These are phyloP conservation scores for Graptemys geographica DNA, from an alignment of 2,797 vertebrate genomes.

Conservation along the genomic window DNA sequence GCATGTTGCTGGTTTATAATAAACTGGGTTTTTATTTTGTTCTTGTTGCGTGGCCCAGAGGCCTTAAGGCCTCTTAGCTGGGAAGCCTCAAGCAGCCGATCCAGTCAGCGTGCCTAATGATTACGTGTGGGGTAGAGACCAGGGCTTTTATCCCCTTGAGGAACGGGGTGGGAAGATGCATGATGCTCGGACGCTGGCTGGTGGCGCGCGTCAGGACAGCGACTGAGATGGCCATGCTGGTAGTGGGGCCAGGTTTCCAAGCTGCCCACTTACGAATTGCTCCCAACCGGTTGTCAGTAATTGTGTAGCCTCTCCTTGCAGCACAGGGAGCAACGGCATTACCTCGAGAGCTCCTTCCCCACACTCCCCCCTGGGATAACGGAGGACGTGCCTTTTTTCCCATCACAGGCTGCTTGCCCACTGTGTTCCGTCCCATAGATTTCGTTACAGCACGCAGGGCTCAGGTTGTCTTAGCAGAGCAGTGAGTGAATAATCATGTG, in stretches of 20 bases:
- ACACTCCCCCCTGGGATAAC: not conserved
- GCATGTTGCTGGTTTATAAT: not conserved
- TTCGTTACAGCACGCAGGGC: not conserved
- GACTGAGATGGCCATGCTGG: not conserved
- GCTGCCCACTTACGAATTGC: not conserved
- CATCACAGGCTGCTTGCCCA: constrained; percentile 18
- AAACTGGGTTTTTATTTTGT: not conserved
- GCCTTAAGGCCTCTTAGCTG: not conserved
- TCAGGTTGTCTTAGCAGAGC: constrained; percentile 48
- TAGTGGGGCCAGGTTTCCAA: not conserved
- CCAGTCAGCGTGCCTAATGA: not conserved
- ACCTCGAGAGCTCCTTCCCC: not conserved
- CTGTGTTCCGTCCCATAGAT: constrained; percentile 26
- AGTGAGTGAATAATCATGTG: constrained; percentile 51
- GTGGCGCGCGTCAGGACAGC: not conserved
- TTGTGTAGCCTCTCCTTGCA: not conserved
- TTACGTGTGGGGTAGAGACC: not conserved
- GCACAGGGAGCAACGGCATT: not conserved
- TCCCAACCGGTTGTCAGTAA: not conserved
- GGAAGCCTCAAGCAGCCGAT: not conserved
- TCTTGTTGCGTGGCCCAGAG: not conserved
- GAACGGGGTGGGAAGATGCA: not conserved
- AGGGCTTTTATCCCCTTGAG: not conserved
- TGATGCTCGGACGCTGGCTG: not conserved
- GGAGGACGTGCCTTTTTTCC: not conserved